A percentile compares a stretch with the other conserved stretches of the same genome.
Evolutionary conservation across 2,797 vertebrate genomes (phyloP).

Genomic region (Dendrocincla tyrannina): DNA sequence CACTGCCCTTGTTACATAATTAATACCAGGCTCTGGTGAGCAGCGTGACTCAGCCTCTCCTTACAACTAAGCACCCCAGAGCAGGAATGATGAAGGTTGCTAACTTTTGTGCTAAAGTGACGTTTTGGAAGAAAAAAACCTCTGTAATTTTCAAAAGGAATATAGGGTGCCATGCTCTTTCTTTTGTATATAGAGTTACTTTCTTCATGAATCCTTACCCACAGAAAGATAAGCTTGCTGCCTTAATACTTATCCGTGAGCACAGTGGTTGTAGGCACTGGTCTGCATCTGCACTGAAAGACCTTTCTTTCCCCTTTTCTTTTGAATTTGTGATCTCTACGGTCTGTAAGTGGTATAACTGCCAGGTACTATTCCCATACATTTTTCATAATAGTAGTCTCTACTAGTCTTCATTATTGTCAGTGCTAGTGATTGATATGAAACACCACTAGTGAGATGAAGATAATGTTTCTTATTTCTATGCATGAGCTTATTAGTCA

Average conservation of each 20-base stretch:
- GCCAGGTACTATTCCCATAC: not conserved
- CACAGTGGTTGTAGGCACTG: accelerated
- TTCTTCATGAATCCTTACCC: not conserved
- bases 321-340: not conserved
- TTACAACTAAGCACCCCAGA: accelerated
- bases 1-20: not conserved
- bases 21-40: not conserved
- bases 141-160: not conserved
- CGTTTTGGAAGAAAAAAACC: not conserved
- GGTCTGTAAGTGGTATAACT: not conserved
- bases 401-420: not conserved
- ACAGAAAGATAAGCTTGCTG: not conserved
- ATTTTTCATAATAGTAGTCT: not conserved
- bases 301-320: not conserved
- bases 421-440: not conserved
- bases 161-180: accelerated
- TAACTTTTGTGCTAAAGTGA: not conserved
- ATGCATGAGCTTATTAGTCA: not conserved
- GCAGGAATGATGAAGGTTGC: not conserved
- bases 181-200: not conserved
- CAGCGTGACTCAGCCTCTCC: not conserved
- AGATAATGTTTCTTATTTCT: not conserved
- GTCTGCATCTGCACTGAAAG: not conserved
- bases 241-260: not conserved
- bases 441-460: not conserved